Evolutionary conservation across 2,113 vertebrate species (phyloP), one percentile per base, ranked within the genome.

Genomic region (Caretta caretta): DNA sequence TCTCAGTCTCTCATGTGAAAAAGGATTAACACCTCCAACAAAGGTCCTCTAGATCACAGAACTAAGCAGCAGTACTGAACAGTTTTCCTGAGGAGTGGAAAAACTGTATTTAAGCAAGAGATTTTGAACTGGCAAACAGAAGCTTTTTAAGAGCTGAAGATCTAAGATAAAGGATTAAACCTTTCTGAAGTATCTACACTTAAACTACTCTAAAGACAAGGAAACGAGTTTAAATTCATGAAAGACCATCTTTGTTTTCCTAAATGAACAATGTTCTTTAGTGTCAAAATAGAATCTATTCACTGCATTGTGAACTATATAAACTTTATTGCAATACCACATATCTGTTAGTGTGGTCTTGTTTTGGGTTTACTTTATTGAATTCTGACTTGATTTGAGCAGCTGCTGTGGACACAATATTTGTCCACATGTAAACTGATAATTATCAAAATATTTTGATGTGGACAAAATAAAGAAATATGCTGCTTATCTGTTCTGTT

Each of bases 1-100:
- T 99, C 98, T 98, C 97, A 98, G 98, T 98, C 98, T 98, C 98
- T 98, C 98, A 98, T 98, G 98, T 98, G 98, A 98, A 98, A 98
- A 98, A 98, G 98, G 98, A 98, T 98, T 98, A 98, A 97, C 98
- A 98, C 98, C 98, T 98, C 97, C 98, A 98, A 98, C 98, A 99
- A 98, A 98, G 98, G 98, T 98, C 97, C 92, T 93, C 97, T 91
- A 94, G 98, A 98, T 98, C 98, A 98, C 98, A 98, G 98, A 97
- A 96, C 97, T 93, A 86, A 97, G 97, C 97, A 98, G 97, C 96
- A 95, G 89, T 93, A 79, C 98, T 98, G 97, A 97, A 95, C 96
- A 97, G 98, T 97, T 95, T 98, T 98, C 97, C 96, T 97, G 96
- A 98, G 97, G 94, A 98, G 97, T 98, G 97, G 97, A 97, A 98